Evolutionary conservation across 2,888 invertebrate genomes (phyloP), one percentile per base, ranked within the genome.

Genomic region (Crossocerus cetratus): DNA sequence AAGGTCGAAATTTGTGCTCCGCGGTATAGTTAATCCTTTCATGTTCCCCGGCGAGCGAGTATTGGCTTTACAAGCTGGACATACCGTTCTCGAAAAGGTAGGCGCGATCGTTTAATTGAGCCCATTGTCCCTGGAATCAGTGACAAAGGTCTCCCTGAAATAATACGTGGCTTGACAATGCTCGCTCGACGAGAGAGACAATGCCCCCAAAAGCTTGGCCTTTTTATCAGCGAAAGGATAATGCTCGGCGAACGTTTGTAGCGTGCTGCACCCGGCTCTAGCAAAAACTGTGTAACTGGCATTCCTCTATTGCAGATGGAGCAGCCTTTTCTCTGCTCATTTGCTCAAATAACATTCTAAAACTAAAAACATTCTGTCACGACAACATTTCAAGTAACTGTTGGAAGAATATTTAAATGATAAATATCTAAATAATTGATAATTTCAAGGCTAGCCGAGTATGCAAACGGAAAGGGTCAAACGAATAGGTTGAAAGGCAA

Each of bases 151-250:
- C 20, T 65, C 55, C 65, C 66, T 61, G 65, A 45, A 73, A 74
- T 81, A 76, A 77, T 72, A 16, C 16, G 49, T 16, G 14, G 62
- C 65, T 72, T 65, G 53, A 73, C 71, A 69, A 70, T 49, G 2
- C 16, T 13, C 16, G 53, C 55, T 70, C 53, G 60, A 68, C 70
- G 72, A 70, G 77, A 82, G 70, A 76, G 71, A 83, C 80, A 76
- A 80, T 78, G 74, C 55, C 67, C 22, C 32, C 60, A 43, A 55
- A 45, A 43, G 21, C 60, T 60, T 21, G 44, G 21, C 21, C 14
- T n/a, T 49, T 49, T 49, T 49, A 49, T 49, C 49, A 49, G 16
- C 13, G 49, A 49, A 16, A 14, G 49, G 16, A 49, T 49, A 49
- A 16, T 49, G 16, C 49, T 16, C 16, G 14, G 49, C 49, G 16